These are phyloP conservation scores for Ceratoteleas bidentatus DNA, from an alignment of 1,140 invertebrate genomes.

Conservation along the genomic window DNA sequence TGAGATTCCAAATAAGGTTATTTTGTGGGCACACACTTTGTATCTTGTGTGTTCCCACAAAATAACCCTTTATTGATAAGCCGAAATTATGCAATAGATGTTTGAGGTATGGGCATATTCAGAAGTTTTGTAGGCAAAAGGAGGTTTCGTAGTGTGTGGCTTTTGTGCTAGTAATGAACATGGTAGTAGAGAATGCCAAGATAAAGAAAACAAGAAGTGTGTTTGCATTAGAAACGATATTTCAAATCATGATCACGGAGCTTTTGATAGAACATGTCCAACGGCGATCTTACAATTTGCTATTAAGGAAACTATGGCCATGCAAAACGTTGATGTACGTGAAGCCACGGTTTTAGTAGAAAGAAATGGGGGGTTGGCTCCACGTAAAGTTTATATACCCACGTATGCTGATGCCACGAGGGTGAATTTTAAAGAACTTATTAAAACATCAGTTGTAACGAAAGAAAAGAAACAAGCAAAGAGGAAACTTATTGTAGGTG, in stretches of 20 bases:
- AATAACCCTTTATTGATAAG: background rate
- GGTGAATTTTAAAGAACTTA: background rate
- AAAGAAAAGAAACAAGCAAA: background rate
- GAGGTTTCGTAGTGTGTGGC: background rate
- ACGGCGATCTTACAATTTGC: background rate
- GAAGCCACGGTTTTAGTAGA: background rate
- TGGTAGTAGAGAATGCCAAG: background rate
- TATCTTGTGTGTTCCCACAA: too few species aligned
- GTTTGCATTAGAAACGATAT: background rate
- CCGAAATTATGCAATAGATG: background rate
- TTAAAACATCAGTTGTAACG: background rate
- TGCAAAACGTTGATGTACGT: background rate
- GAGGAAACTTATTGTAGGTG: background rate
- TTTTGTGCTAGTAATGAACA: background rate
- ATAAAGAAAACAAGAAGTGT: background rate
- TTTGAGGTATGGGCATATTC: background rate
- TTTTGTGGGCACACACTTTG: slow-evolving; percentile 4
- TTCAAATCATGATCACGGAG: background rate
- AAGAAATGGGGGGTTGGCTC: background rate
- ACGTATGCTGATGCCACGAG: background rate
- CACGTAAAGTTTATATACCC: background rate
- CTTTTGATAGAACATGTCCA: background rate
- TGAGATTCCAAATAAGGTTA: background rate
- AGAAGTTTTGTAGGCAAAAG: background rate
- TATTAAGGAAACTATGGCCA: slow-evolving; percentile 7